Percentiles rank a stretch among this genome's conserved stretches.
Evolutionary conservation across 2,113 vertebrate species (phyloP).

Genomic region (Eubucco bourcierii): DNA sequence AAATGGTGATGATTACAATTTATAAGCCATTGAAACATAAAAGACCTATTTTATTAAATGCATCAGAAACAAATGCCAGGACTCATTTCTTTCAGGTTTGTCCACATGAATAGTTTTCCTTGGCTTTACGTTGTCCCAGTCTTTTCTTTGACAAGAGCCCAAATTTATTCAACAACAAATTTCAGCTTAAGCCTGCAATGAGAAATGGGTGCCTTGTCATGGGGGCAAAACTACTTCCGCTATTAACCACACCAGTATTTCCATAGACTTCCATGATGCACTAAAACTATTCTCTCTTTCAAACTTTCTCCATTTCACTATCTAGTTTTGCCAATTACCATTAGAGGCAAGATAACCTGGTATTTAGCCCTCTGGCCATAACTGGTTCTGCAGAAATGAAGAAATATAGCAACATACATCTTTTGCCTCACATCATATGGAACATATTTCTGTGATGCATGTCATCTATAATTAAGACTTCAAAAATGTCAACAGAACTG

Average conservation of each 20-base stretch:
- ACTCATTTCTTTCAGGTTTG: background rate
- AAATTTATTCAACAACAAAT: background rate
- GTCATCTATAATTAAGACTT: background rate
- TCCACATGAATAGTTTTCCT: background rate
- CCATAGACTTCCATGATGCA: background rate
- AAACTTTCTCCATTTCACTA: background rate
- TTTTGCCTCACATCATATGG: background rate
- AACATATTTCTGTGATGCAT: background rate
- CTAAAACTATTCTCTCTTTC: background rate
- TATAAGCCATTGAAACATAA: background rate
- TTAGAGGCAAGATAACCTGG: background rate
- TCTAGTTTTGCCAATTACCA: background rate
- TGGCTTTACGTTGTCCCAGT: background rate
- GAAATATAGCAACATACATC: background rate
- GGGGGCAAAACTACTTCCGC: background rate
- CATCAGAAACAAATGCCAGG: background rate
- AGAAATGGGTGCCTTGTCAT: background rate
- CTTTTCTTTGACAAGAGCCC: background rate
- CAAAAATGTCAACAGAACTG: background rate
- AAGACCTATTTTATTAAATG: background rate
- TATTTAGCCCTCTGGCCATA: background rate
- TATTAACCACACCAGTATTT: background rate
- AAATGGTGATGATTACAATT: background rate
- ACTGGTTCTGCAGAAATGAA: background rate
- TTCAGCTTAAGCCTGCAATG: background rate